These are phyloP conservation scores for Sarcophaga caerulescens DNA, from an alignment of 2,888 invertebrate species.

Conservation along the genomic window DNA sequence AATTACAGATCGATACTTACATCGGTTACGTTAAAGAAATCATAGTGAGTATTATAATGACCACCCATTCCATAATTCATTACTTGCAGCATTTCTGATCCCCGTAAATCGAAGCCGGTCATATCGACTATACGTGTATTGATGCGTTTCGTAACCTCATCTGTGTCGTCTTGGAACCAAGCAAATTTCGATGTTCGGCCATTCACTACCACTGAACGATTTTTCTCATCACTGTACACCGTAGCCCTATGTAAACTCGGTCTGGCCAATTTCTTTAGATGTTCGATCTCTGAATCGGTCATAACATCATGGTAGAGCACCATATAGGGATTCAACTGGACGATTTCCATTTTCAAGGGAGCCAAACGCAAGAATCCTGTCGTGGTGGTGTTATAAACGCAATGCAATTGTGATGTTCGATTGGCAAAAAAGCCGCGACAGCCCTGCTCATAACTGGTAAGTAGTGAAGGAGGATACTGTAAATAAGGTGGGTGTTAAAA, in stretches of 20 bases:
- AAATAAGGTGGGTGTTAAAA: background rate
- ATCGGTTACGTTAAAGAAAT: constrained; percentile 74
- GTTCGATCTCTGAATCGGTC: constrained; percentile 72
- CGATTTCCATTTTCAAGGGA: constrained; percentile 77
- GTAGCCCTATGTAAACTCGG: constrained; percentile 74
- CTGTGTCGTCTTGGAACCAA: constrained; percentile 74
- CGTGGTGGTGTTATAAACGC: constrained; percentile 76
- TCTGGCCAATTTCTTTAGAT: constrained; percentile 72
- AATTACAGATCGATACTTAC: constrained; percentile 68
- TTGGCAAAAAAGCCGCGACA: constrained; percentile 74
- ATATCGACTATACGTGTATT: constrained; percentile 75
- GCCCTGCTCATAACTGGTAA: constrained; percentile 70
- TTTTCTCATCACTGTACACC: constrained; percentile 69
- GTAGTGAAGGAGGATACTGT: constrained; percentile 24
- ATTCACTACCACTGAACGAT: constrained; percentile 62
- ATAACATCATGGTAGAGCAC: constrained; percentile 76
- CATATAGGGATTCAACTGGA: constrained; percentile 76
- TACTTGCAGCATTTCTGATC: constrained; percentile 76
- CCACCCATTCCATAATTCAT: constrained; percentile 79
- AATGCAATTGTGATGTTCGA: constrained; percentile 69
- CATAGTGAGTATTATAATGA: constrained; percentile 76
- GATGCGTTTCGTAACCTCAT: constrained; percentile 68
- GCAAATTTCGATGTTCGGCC: constrained; percentile 77
- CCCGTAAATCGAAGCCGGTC: constrained; percentile 74
- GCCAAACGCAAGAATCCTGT: constrained; percentile 74